Evolutionary conservation across 2,888 invertebrate genomes (phyloP).

Genomic region (Lasioglossum figueresi): DNA sequence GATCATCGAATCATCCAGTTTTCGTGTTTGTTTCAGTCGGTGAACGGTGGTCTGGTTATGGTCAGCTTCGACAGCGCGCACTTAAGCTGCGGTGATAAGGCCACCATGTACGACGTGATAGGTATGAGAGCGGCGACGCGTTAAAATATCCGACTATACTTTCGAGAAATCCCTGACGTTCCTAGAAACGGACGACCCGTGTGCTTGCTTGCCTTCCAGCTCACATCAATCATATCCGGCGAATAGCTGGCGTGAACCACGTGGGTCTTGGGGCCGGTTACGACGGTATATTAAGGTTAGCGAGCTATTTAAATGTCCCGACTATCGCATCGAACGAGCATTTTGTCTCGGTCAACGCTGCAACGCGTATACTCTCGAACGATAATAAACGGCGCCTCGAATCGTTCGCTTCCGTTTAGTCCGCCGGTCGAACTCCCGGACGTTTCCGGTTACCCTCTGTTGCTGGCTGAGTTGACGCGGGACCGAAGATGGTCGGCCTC

Average conservation of each 20-base stretch:
- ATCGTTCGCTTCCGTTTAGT: constrained; percentile 75
- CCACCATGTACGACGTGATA: constrained; percentile 86
- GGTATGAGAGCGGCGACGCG: constrained; percentile 82
- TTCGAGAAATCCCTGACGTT: constrained; percentile 12
- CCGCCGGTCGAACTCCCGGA: constrained; percentile 85
- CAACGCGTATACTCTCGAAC: not conserved
- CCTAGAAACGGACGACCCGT: constrained; percentile 12
- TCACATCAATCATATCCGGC: constrained; percentile 88
- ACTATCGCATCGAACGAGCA: not conserved
- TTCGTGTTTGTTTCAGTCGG: constrained; percentile 83
- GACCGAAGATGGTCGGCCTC: constrained; percentile 87
- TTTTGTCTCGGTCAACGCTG: not conserved
- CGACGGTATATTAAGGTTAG: constrained; percentile 85
- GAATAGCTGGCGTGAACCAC: constrained; percentile 88
- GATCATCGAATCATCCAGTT: constrained; percentile 2
- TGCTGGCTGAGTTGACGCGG: constrained; percentile 87
- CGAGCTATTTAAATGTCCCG: not conserved
- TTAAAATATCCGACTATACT: constrained; percentile 1
- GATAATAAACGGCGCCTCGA: not conserved
- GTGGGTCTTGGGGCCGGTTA: constrained; percentile 88
- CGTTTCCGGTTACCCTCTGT: constrained; percentile 86
- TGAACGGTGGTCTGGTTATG: constrained; percentile 88
- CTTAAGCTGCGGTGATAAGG: constrained; percentile 86
- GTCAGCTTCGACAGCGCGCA: constrained; percentile 88
- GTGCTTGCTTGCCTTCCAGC: constrained; percentile 77